phyloP scores from a whole-genome alignment of 2,797 vertebrate species.

The Chelon auratus region DNA sequence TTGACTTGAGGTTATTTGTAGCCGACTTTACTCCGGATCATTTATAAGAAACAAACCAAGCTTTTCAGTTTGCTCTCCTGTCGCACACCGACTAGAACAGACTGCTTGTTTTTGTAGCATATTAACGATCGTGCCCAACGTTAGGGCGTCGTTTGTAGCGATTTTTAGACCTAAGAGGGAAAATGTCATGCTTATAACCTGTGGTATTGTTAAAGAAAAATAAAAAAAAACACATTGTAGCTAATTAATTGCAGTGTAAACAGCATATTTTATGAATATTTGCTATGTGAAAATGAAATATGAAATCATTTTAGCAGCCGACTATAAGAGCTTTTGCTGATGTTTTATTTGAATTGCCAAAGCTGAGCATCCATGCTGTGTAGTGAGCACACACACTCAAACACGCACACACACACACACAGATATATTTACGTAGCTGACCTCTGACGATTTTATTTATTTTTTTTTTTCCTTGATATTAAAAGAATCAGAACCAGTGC shows the following conservation, averaged over 20 bases:
- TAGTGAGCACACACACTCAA: slow-evolving; percentile 34
- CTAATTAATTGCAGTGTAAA: slow-evolving; percentile 41
- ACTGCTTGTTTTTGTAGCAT: slow-evolving; percentile 65
- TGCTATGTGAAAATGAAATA: slow-evolving; percentile 43
- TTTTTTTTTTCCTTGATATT: not conserved
- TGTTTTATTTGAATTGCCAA: slow-evolving; percentile 61
- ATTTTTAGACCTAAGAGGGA: slow-evolving; percentile 48
- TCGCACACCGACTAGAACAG: slow-evolving; percentile 30
- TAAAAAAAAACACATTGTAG: slow-evolving; percentile 50
- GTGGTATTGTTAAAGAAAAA: slow-evolving; percentile 26
- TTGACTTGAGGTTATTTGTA: too few relatives aligned
- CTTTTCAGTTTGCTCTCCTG: slow-evolving; percentile 39
- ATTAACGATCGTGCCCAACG: slow-evolving; percentile 28
- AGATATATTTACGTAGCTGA: slow-evolving; percentile 55
- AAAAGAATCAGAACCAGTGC: slow-evolving; percentile 20
- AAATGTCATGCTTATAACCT: slow-evolving; percentile 45
- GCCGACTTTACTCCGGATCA: too few relatives aligned
- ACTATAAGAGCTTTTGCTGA: slow-evolving; percentile 59
- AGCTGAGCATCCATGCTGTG: slow-evolving; percentile 62
- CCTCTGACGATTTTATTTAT: slow-evolving; percentile 35
- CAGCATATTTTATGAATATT: slow-evolving; percentile 57
- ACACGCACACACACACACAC: slow-evolving; percentile 15
- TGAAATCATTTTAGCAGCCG: slow-evolving; percentile 47
- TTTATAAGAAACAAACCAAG: not conserved
- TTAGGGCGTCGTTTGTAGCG: slow-evolving; percentile 52